Evolutionary conservation across 2,113 vertebrate species (phyloP).

Genomic region (Cheirogaleus medius): DNA sequence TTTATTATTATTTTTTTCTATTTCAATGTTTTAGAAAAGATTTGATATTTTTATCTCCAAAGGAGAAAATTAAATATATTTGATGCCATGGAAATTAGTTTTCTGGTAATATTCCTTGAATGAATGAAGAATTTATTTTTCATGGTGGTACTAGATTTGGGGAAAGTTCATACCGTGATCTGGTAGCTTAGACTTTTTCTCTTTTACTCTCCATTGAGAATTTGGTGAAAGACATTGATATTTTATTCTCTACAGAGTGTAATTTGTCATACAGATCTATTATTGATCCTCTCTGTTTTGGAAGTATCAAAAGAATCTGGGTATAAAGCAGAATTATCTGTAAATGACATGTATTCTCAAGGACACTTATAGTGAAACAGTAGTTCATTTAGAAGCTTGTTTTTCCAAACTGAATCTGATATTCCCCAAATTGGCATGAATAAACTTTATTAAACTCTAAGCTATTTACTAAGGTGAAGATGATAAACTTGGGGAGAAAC

Average conservation of each 20-base stretch:
- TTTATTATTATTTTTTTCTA: neutral
- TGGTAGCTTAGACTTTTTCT: neutral
- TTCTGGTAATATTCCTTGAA: neutral
- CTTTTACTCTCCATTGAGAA: neutral
- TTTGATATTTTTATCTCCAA: conserved; percentile 34
- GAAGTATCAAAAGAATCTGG: neutral
- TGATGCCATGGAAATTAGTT: conserved; percentile 3
- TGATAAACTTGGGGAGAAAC: neutral
- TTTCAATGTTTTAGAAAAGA: conserved; percentile 10
- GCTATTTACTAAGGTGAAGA: neutral
- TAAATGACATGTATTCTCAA: neutral
- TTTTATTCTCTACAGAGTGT: neutral
- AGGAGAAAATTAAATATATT: conserved; percentile 17
- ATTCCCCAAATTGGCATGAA: neutral
- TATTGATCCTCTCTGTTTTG: conserved; percentile 20
- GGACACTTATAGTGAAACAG: neutral
- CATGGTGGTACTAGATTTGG: neutral
- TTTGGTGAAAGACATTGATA: neutral
- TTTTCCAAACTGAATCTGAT: conserved; percentile 18
- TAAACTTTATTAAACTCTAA: neutral
- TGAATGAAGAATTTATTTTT: conserved; percentile 16
- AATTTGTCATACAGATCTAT: neutral
- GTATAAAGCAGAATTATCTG: neutral
- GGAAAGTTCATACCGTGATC: neutral
- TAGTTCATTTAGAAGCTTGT: neutral